A percentile compares a stretch with the other conserved stretches of the same genome.
Conservation (phyloP, 1,140 invertebrate species). For the Drosophila insularis region DNA sequence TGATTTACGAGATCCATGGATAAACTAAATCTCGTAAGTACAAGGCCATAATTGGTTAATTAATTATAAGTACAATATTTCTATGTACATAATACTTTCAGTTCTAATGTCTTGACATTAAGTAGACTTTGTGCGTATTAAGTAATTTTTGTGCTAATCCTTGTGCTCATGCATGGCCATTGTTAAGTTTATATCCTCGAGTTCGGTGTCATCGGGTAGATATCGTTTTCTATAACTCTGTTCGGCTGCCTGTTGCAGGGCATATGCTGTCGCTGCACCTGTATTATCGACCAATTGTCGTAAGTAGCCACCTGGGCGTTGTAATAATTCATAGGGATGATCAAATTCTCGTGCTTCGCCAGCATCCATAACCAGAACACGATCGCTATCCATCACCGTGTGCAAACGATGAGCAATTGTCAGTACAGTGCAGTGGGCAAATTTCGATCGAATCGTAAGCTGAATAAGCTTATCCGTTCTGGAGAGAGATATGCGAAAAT, state of each 20-base stretch:
- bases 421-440: constrained; percentile 89
- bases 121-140: constrained; percentile 9
- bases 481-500: constrained; percentile 3
- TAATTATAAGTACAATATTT: constrained; percentile 57
- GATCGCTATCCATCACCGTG: constrained; percentile 91
- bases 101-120: constrained; percentile 48
- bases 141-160: constrained; percentile 29
- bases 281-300: constrained; percentile 84
- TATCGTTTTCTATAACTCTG: constrained; percentile 60
- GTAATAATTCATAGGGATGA: constrained; percentile 86
- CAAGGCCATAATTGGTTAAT: constrained; percentile 51
- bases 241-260: constrained; percentile 80
- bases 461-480: constrained; percentile 88
- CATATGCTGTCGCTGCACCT: constrained; percentile 80
- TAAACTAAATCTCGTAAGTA: constrained; percentile 38
- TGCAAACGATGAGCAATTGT: constrained; percentile 93
- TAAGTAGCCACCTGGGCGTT: constrained; percentile 83
- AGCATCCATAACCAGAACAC: constrained; percentile 88
- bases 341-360: constrained; percentile 88
- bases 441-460: constrained; percentile 87
- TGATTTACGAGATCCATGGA: constrained; percentile 24
- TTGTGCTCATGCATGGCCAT: constrained; percentile 44
- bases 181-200: constrained; percentile 53
- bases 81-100: constrained; percentile 73
- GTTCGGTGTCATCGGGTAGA: constrained; percentile 38